Evolutionary conservation across 2,888 invertebrate genomes (phyloP).

Genomic region (Cephus rjabovi): DNA sequence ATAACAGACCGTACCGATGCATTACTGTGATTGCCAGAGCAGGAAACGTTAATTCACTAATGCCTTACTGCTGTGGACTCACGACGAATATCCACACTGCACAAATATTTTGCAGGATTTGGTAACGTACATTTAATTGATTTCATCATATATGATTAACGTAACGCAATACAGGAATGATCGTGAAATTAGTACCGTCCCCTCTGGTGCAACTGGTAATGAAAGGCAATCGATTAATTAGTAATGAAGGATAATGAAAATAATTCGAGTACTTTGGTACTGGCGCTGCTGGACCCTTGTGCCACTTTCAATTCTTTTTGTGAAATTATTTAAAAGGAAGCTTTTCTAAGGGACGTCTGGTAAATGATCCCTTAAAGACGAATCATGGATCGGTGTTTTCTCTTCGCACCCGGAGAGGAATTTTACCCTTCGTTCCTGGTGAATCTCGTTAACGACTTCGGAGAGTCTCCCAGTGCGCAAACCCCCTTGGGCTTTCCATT

Average conservation of each 20-base stretch:
- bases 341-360: too few species aligned
- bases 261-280: not conserved
- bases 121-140: not conserved
- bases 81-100: slow-evolving; percentile 10
- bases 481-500: not conserved
- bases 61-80: slow-evolving; percentile 46
- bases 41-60: slow-evolving; percentile 62
- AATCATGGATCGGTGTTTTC: not conserved
- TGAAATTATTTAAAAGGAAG: not conserved
- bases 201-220: not conserved
- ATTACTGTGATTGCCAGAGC: slow-evolving; percentile 62
- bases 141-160: not conserved
- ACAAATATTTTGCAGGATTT: too few species aligned
- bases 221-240: not conserved
- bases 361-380: not conserved
- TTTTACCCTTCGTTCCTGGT: not conserved
- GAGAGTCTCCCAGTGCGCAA: not conserved
- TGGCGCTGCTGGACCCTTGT: not conserved
- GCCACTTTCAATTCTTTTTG: not conserved
- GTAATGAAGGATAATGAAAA: not conserved
- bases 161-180: not conserved
- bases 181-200: not conserved
- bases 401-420: not conserved
- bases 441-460: not conserved
- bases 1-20: slow-evolving; percentile 34